Base-by-base conservation (phyloP, 2,797 vertebrate genomes). In the Semaprochilodus insignis region DNA sequence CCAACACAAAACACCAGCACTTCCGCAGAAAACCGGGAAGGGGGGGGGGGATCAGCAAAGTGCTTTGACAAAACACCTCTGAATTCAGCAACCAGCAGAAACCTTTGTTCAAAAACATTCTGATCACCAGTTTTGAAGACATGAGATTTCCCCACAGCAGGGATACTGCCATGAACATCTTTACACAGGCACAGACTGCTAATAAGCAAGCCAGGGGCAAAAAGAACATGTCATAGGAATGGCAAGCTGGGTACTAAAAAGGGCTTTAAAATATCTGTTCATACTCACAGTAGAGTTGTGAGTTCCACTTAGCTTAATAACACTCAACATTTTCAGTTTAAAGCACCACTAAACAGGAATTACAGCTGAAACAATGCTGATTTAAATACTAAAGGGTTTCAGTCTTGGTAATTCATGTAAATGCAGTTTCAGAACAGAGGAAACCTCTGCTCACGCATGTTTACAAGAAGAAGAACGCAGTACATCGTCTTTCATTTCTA, bases 131-230 rank as follows among this genome's bases (percentile, higher is more conserved):
- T 34, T 34, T 66, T 16, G 27, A 66, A 66, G 63, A 66, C 34
- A 36, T 17, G 63, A 31, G 63, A 66, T 66, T 66, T 66, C 63
- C 63, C 16, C 27, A 66, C 63, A 66, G 63, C 63, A 31, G 25
- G 62, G 15, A 66, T 15, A 66, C 63, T 66, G 63, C 31, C 63
- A 63, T 15, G 7, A 60, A 60, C n/a, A 25, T 60, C 59, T 60
- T 60, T 23, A 60, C 59, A 60, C 14, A 66, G 31, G 63, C 63
- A 34, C 27, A 15, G 63, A 34, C 27, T 66, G 14, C 63, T 66
- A 66, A 66, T 66, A 31, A 66, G 27, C 7, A 17, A 36, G 63
- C 63, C 27, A 5, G 34, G 63, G 31, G 63, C 63, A 34, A 19
- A 66, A 66, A 66, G 40, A 13, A 7, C 16, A 66, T 66, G 63